Conservation (phyloP, 1,140 invertebrate genomes). For the Sogatella furcifera region DNA sequence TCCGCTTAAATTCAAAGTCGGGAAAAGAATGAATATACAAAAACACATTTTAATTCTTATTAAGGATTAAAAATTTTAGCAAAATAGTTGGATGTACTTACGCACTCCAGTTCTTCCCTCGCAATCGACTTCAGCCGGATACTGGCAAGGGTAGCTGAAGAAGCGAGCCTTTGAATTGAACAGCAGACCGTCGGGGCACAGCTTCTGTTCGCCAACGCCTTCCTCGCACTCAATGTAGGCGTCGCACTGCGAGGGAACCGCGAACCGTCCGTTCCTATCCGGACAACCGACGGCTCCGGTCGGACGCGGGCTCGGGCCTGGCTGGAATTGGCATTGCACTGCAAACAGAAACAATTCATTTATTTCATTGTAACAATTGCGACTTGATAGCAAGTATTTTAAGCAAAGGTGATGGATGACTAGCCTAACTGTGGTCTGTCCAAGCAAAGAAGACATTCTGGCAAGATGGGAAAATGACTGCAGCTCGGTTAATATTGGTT, state of each 20-base stretch:
- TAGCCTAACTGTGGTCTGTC: no score
- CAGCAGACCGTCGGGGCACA: constrained; percentile 73
- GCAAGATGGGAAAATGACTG: no score
- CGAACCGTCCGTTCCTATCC: constrained; percentile 54
- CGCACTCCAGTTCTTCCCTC: constrained; percentile 52
- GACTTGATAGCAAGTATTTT: no score
- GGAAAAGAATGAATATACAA: no score
- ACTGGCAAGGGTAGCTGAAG: constrained; percentile 68
- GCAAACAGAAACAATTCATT: not conserved
- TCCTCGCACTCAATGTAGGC: constrained; percentile 57
- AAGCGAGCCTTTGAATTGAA: constrained; percentile 62
- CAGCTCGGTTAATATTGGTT: no score
- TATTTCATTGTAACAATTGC: no score
- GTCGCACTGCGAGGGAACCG: constrained; percentile 61
- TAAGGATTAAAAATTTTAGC: no score
- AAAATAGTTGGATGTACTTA: no score
- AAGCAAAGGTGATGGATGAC: no score
- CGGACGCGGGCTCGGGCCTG: not conserved
- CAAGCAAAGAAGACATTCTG: no score
- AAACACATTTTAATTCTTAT: no score
- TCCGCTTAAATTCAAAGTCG: no score
- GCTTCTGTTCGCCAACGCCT: constrained; percentile 57
- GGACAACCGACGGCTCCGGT: constrained; percentile 35
- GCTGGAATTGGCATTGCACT: not conserved
- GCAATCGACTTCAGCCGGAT: constrained; percentile 72